Conservation (phyloP, 2,888 invertebrate species). For the Blomia tropicalis region DNA sequence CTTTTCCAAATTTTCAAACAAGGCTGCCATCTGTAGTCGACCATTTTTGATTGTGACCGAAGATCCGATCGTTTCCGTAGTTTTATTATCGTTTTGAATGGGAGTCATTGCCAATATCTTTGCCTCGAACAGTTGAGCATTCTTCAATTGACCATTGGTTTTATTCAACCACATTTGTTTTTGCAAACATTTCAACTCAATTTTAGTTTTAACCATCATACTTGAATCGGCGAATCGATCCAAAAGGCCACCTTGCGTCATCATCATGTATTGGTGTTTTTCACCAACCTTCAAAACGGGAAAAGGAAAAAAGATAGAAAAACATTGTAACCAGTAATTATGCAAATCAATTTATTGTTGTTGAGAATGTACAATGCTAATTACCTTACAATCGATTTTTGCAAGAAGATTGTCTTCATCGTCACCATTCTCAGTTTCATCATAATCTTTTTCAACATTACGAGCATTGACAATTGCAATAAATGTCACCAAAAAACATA, state of each 20-base stretch:
- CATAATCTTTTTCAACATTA: not conserved
- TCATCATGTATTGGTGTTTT: constrained; percentile 3
- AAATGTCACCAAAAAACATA: not conserved
- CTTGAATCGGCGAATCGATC: not conserved
- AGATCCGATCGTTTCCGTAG: not conserved
- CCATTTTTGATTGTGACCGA: not conserved
- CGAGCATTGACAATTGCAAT: not conserved
- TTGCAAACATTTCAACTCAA: constrained; percentile 1
- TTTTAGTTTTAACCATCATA: not conserved
- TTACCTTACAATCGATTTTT: constrained; percentile 10
- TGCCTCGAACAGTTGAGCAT: not conserved
- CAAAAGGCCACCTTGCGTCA: not conserved
- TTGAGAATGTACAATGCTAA: not conserved
- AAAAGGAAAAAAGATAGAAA: not conserved
- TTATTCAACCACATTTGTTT: not conserved
- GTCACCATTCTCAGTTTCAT: not conserved
- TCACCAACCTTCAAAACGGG: constrained; percentile 1
- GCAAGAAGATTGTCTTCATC: not conserved
- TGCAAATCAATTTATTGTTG: not conserved
- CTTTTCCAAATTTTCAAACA: not conserved
- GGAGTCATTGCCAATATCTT: not conserved
- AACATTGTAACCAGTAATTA: not conserved
- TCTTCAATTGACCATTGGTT: not conserved
- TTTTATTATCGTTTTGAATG: not conserved
- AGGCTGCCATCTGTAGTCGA: constrained; percentile 4